phyloP scores from a whole-genome alignment of 2,888 invertebrate species.

The Acronicta aceris region DNA sequence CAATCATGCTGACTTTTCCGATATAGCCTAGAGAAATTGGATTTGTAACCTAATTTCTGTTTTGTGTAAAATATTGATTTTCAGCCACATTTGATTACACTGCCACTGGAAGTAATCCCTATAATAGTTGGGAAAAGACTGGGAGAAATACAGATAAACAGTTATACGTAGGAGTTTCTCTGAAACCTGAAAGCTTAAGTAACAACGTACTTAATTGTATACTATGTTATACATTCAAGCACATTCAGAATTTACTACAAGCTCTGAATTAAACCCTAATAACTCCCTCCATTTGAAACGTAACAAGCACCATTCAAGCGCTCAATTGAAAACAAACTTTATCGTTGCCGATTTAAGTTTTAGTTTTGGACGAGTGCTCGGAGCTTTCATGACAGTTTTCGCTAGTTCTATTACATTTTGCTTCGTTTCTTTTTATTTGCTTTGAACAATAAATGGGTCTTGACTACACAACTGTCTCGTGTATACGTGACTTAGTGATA shows the following conservation, averaged over 20 bases:
- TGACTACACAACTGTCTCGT: conserved; percentile 75
- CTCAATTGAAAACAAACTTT: conserved; percentile 58
- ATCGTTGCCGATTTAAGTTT: conserved; percentile 32
- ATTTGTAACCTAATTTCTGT: too few relatives aligned
- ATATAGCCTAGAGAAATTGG: too few relatives aligned
- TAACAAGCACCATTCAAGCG: conserved; percentile 40
- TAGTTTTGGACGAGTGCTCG: conserved; percentile 39
- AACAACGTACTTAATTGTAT: conserved; percentile 73
- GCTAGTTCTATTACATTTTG: conserved; percentile 63
- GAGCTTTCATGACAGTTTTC: conserved; percentile 58
- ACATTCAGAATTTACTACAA: conserved; percentile 79
- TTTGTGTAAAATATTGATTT: too few relatives aligned
- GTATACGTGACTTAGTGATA: conserved; percentile 72
- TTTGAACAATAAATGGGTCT: conserved; percentile 83
- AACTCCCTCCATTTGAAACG: conserved; percentile 57
- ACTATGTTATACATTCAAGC: conserved; percentile 71
- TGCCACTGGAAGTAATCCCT: too few relatives aligned
- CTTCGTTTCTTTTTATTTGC: conserved; percentile 81
- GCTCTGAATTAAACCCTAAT: conserved; percentile 80
- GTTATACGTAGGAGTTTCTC: conserved; percentile 32
- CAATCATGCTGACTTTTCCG: too few relatives aligned
- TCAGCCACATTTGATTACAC: too few relatives aligned
- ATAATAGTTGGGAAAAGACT: too few relatives aligned
- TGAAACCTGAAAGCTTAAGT: conserved; percentile 61
- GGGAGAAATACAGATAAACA: conserved; percentile 23